These are phyloP conservation scores for Nipponia nippon DNA, from an alignment of 2,113 vertebrate genomes.

Conservation along the genomic window DNA sequence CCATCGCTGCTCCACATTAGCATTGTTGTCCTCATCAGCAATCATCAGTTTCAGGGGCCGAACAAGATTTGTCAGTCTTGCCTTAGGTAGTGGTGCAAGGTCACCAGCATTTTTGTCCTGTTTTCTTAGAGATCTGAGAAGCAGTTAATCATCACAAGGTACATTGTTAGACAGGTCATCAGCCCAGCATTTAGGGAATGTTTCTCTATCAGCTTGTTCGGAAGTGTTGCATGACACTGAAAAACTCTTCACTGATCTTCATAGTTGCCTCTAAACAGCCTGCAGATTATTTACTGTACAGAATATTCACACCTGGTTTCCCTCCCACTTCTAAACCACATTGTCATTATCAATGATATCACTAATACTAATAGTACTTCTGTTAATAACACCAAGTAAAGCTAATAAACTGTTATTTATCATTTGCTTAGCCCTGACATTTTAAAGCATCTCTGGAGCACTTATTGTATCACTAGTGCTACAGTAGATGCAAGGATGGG, in stretches of 20 bases:
- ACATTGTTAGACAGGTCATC: slow-evolving; percentile 17
- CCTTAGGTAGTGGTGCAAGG: slow-evolving; percentile 14
- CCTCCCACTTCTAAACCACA: not conserved
- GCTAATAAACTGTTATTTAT: not conserved
- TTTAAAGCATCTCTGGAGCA: not conserved
- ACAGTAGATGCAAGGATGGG: not conserved
- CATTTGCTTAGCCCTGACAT: not conserved
- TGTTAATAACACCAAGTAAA: not conserved
- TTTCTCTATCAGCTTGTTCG: slow-evolving; percentile 25
- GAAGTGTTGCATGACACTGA: slow-evolving; percentile 18
- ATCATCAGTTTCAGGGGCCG: slow-evolving; percentile 51
- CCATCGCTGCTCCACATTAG: not conserved
- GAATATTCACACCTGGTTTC: not conserved
- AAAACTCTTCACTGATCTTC: slow-evolving; percentile 37
- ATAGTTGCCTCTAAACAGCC: slow-evolving; percentile 15
- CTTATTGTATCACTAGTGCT: not conserved
- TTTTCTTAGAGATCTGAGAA: slow-evolving; percentile 17
- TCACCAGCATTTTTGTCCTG: slow-evolving; percentile 10
- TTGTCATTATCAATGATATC: not conserved
- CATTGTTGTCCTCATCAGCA: slow-evolving; percentile 48
- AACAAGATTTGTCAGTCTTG: slow-evolving; percentile 53
- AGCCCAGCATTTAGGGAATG: slow-evolving; percentile 10
- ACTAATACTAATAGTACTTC: not conserved
- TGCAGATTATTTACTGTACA: slow-evolving; percentile 34
- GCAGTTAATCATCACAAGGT: slow-evolving; percentile 39